These are phyloP conservation scores for Garrulus glandarius DNA, from an alignment of 2,797 vertebrate genomes.

Conservation along the genomic window DNA sequence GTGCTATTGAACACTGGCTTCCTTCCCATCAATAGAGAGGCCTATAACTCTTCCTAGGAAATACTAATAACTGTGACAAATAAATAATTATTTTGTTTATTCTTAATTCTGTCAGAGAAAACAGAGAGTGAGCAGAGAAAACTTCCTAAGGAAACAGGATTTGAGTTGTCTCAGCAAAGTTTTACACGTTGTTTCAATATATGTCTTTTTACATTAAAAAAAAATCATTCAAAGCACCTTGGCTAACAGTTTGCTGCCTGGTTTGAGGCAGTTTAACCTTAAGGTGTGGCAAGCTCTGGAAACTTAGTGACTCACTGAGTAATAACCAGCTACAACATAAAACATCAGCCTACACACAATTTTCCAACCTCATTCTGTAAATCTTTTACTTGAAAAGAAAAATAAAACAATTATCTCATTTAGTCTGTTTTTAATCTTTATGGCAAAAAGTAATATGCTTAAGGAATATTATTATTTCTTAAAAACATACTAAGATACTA, in stretches of 20 bases:
- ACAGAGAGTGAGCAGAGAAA: neutral
- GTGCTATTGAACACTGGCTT: neutral
- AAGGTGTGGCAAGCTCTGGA: constrained; percentile 79
- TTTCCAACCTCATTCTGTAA: constrained; percentile 75
- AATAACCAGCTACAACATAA: constrained; percentile 73
- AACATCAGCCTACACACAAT: constrained; percentile 74
- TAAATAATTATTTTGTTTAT: neutral
- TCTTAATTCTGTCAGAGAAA: neutral
- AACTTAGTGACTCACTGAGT: constrained; percentile 77
- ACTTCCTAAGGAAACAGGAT: neutral
- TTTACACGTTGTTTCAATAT: constrained; percentile 4
- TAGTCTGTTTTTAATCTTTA: constrained; percentile 38
- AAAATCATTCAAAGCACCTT: constrained; percentile 50
- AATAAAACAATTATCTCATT: constrained; percentile 52
- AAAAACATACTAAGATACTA: neutral
- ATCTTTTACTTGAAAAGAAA: constrained; percentile 73
- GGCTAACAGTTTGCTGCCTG: constrained; percentile 67
- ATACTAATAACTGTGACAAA: accelerated
- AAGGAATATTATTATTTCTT: neutral
- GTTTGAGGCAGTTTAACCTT: constrained; percentile 72
- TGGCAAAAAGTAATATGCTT: neutral
- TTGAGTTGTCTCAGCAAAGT: neutral
- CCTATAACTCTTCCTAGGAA: neutral
- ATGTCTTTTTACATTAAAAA: neutral
- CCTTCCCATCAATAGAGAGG: neutral